Evolutionary conservation across 2,888 invertebrate genomes (phyloP).

Genomic region (Phymatocera aterrima): DNA sequence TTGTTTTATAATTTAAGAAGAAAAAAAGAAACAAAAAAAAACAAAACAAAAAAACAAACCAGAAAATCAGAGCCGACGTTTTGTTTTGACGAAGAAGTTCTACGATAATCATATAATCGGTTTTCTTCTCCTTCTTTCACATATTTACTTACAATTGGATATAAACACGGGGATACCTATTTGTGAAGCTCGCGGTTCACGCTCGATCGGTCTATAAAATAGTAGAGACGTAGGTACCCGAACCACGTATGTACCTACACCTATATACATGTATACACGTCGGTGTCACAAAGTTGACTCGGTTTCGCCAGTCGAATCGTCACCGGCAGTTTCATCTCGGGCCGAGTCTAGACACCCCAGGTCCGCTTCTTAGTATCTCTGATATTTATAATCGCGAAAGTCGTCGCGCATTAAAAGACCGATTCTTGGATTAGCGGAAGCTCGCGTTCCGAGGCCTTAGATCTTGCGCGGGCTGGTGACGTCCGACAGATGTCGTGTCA

Average conservation of each 20-base stretch:
- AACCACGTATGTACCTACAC: not conserved
- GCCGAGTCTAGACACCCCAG: conserved; percentile 64
- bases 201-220: no score
- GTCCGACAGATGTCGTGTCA: conserved; percentile 73
- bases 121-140: no score
- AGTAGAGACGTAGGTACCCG: no score
- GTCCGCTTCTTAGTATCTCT: conserved; percentile 70
- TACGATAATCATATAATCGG: conserved; percentile 17
- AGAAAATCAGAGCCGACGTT: conserved; percentile 29
- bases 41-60: no score
- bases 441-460: conserved; percentile 68
- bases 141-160: not conserved
- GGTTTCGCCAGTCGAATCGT: conserved; percentile 40
- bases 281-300: conserved; percentile 28
- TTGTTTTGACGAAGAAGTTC: conserved; percentile 26
- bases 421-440: conserved; percentile 75
- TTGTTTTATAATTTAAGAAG: conserved; percentile 33
- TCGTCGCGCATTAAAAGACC: conserved; percentile 72
- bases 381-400: conserved; percentile 75
- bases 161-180: not conserved
- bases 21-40: no score
- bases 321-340: conserved; percentile 62
- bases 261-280: not conserved
- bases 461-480: conserved; percentile 69
- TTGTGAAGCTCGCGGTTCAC: not conserved